These are phyloP conservation scores for Cheumatopsyche charites DNA, from an alignment of 1,140 invertebrate species.

Conservation along the genomic window DNA sequence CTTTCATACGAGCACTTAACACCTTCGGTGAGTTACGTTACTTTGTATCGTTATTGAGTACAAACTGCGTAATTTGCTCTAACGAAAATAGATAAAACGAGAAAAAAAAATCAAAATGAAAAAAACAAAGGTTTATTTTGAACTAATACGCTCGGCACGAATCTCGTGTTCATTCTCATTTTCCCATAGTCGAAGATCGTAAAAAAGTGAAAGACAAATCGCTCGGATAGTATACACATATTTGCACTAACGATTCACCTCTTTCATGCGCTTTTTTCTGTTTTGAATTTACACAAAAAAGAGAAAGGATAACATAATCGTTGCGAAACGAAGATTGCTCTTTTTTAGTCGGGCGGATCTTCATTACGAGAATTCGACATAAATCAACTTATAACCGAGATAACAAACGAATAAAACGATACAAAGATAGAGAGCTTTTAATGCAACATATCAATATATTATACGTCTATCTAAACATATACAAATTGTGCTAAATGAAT, in stretches of 20 bases:
- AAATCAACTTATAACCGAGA: constrained; percentile 3
- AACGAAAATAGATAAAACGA: too few relatives aligned
- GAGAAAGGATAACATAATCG: constrained; percentile 10
- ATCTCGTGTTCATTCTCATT: constrained; percentile 24
- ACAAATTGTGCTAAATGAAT: background rate
- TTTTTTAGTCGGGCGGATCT: constrained; percentile 14
- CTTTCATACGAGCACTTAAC: too few relatives aligned
- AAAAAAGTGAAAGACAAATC: constrained; percentile 27
- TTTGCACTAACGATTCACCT: constrained; percentile 19
- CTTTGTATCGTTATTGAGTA: too few relatives aligned
- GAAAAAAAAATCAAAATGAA: too few relatives aligned
- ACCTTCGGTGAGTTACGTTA: too few relatives aligned
- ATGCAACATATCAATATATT: background rate
- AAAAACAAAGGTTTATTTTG: constrained; percentile 3
- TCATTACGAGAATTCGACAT: constrained; percentile 5
- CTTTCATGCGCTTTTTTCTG: constrained; percentile 14
- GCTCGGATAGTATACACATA: constrained; percentile 15
- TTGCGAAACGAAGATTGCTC: constrained; percentile 8
- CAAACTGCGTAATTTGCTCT: too few relatives aligned
- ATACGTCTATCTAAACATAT: background rate
- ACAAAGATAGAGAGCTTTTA: background rate
- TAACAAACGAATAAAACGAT: background rate
- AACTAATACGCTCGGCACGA: constrained; percentile 4
- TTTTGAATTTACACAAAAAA: constrained; percentile 14
- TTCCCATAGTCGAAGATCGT: constrained; percentile 16